phyloP scores from a whole-genome alignment of 2,797 vertebrate genomes.

The Geotrypetes seraphini region DNA sequence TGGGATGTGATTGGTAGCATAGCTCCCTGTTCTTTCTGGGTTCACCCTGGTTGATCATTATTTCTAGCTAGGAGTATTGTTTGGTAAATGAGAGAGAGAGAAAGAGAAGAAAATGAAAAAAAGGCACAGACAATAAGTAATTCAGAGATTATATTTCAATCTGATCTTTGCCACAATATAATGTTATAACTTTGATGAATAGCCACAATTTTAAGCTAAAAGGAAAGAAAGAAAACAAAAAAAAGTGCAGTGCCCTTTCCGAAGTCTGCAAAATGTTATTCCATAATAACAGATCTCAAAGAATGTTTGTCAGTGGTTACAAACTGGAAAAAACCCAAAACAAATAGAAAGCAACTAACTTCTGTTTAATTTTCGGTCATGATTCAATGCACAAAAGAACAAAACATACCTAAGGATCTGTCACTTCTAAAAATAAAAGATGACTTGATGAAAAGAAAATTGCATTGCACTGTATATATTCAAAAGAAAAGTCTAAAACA shows the following conservation, averaged over 20 bases:
- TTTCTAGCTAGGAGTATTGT: slow-evolving; percentile 14
- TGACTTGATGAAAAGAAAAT: too few species aligned
- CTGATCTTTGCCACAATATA: slow-evolving; percentile 40
- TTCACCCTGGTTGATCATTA: too few species aligned
- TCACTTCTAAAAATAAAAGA: slow-evolving; percentile 23
- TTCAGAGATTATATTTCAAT: slow-evolving; percentile 22
- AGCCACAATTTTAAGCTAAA: slow-evolving; percentile 49
- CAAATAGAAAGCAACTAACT: slow-evolving; percentile 50
- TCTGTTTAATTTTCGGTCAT: slow-evolving; percentile 32
- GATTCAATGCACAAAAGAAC: slow-evolving; percentile 31
- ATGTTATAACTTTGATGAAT: slow-evolving; percentile 36
- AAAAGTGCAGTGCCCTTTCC: slow-evolving; percentile 47
- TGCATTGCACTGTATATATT: too few species aligned
- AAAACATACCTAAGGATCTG: slow-evolving; percentile 22
- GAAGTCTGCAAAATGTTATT: slow-evolving; percentile 49
- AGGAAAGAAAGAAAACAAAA: too few species aligned
- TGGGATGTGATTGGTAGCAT: too few species aligned
- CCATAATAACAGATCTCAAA: slow-evolving; percentile 53
- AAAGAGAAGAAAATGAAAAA: too few species aligned
- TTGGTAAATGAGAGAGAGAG: slow-evolving; percentile 41
- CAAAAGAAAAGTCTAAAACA: too few species aligned
- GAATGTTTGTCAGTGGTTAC: slow-evolving; percentile 37
- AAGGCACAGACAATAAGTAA: slow-evolving; percentile 42
- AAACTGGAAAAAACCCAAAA: slow-evolving; percentile 56
- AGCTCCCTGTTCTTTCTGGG: too few species aligned